These are phyloP conservation scores for Tachyglossus aculeatus DNA, from an alignment of 2,797 vertebrate species.

Conservation along the genomic window DNA sequence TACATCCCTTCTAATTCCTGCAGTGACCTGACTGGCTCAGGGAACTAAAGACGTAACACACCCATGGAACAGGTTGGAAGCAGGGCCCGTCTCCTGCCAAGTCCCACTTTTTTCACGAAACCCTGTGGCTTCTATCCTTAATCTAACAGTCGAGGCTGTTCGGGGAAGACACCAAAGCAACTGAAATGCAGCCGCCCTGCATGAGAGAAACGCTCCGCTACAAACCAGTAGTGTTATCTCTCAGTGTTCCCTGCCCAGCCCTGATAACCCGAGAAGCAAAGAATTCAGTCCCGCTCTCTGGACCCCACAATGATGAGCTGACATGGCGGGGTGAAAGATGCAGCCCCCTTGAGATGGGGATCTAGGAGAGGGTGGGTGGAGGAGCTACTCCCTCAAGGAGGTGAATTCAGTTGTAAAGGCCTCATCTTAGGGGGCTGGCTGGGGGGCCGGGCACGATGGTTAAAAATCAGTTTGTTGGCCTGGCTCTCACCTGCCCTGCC, in stretches of 20 bases:
- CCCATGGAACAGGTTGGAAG: conserved; percentile 28
- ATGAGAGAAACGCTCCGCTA: conserved; percentile 18
- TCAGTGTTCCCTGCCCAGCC: conserved; percentile 17
- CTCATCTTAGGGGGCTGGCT: too few relatives aligned
- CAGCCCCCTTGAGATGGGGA: too few relatives aligned
- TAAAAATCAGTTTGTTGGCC: too few relatives aligned
- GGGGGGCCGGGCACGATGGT: too few relatives aligned
- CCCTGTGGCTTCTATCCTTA: conserved; percentile 44
- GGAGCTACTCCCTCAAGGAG: too few relatives aligned
- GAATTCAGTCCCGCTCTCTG: too few relatives aligned
- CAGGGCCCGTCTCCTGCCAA: conserved; percentile 25
- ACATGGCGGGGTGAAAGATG: too few relatives aligned
- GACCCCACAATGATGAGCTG: too few relatives aligned
- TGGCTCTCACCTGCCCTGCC: too few relatives aligned
- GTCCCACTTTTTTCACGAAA: conserved; percentile 38
- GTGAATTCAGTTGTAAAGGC: too few relatives aligned
- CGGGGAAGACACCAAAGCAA: conserved; percentile 27
- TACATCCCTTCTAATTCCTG: conserved; percentile 55
- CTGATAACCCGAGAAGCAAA: not conserved
- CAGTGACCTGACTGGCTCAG: not conserved
- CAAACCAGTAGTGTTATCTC: conserved; percentile 1
- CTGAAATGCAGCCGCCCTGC: not conserved
- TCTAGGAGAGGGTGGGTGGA: too few relatives aligned
- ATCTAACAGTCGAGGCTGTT: conserved; percentile 39
- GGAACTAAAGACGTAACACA: conserved; percentile 42